A percentile compares a stretch with the other conserved stretches of the same genome.
Evolutionary conservation across 2,113 vertebrate genomes (phyloP).

Genomic region (Tichodroma muraria): DNA sequence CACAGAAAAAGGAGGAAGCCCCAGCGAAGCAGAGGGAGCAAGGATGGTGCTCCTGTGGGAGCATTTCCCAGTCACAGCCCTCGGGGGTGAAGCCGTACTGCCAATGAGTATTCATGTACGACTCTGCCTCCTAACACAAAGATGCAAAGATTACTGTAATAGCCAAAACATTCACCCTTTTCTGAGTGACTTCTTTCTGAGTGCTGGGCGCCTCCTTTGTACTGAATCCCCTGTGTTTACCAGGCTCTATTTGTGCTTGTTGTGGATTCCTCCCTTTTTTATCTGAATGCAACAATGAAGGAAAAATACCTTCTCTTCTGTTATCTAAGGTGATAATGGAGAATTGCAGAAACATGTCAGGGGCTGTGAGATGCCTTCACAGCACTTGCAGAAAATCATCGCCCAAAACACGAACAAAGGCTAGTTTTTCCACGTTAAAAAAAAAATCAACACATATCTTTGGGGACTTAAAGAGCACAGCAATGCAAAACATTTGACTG

Average conservation of each 20-base stretch:
- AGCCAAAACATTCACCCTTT: neutral
- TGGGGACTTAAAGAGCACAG: constrained; percentile 8
- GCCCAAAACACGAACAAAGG: constrained; percentile 1
- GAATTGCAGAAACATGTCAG: constrained; percentile 11
- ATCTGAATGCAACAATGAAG: constrained; percentile 54
- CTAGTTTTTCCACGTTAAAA: constrained; percentile 5
- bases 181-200: too few species aligned
- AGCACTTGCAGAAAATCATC: neutral
- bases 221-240: constrained; percentile 28
- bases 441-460: neutral
- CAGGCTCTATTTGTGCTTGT: constrained; percentile 48
- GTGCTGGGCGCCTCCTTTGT: neutral
- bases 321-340: constrained; percentile 65
- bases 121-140: neutral
- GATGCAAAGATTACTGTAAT: neutral
- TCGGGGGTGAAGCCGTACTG: neutral
- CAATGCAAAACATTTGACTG: neutral
- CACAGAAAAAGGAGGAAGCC: neutral
- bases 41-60: neutral
- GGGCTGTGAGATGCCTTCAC: neutral
- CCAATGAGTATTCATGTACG: neutral
- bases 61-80: neutral
- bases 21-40: neutral
- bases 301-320: constrained; percentile 27
- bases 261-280: constrained; percentile 36